Evolutionary conservation across 2,888 invertebrate species (phyloP).

Genomic region (Drosophila merina): DNA sequence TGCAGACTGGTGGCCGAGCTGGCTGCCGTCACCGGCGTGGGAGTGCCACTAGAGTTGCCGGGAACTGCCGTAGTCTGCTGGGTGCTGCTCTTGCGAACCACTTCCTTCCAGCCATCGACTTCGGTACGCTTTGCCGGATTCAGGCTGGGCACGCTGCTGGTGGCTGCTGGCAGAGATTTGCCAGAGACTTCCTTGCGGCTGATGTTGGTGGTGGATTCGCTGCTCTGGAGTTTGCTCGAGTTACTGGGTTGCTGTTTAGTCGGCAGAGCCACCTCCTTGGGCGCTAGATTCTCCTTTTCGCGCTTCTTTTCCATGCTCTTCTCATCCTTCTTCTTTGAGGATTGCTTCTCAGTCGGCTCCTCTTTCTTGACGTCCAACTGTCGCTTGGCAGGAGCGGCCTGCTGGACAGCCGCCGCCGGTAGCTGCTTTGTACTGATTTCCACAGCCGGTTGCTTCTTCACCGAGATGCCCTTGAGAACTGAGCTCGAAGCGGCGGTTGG

Average conservation of each 20-base stretch:
- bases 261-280: constrained; percentile 67
- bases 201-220: constrained; percentile 59
- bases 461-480: constrained; percentile 40
- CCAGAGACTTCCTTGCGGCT: constrained; percentile 86
- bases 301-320: constrained; percentile 71
- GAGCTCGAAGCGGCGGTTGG: constrained; percentile 26
- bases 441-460: constrained; percentile 45
- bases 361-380: constrained; percentile 56
- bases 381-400: constrained; percentile 51
- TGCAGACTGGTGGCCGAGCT: constrained; percentile 51
- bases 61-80: constrained; percentile 75
- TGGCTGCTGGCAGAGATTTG: constrained; percentile 80
- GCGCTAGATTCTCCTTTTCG: constrained; percentile 83
- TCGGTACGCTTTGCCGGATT: constrained; percentile 87
- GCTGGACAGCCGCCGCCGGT: constrained; percentile 25
- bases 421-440: constrained; percentile 39
- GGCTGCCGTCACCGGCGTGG: constrained; percentile 34
- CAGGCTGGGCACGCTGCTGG: constrained; percentile 16
- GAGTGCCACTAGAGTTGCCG: constrained; percentile 11
- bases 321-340: constrained; percentile 32
- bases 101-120: constrained; percentile 97
- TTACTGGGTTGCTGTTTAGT: constrained; percentile 20
- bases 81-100: constrained; percentile 92
- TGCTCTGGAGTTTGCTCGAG: constrained; percentile 41
- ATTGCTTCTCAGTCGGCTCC: constrained; percentile 35